These are phyloP conservation scores for Heliconius hewitsoni DNA, from an alignment of 1,140 invertebrate species.

Conservation along the genomic window DNA sequence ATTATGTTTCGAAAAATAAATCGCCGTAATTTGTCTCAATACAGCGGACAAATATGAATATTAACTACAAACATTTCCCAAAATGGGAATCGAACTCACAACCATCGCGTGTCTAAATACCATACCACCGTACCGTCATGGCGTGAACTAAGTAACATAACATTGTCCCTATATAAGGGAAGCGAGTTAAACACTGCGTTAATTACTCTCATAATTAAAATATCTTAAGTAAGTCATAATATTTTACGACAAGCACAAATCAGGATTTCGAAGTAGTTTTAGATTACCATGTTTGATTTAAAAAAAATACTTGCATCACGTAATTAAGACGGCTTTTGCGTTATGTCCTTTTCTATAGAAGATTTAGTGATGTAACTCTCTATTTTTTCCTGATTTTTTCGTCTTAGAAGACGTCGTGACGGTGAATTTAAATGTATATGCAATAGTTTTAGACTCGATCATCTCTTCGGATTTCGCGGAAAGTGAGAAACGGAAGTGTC, in stretches of 20 bases:
- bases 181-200: background rate
- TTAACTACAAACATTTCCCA: background rate
- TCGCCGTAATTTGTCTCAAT: too few relatives aligned
- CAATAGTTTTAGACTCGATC: too few relatives aligned
- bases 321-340: background rate
- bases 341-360: background rate
- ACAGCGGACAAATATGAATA: too few relatives aligned
- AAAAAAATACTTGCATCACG: background rate
- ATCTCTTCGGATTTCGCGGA: too few relatives aligned
- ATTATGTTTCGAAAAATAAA: too few relatives aligned
- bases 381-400: background rate
- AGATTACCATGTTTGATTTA: conserved; percentile 12
- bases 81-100: background rate
- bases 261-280: background rate
- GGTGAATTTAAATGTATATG: background rate
- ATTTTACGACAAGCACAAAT: conserved; percentile 15
- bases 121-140: background rate
- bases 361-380: conserved; percentile 6
- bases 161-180: background rate
- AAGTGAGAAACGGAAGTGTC: too few relatives aligned
- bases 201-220: conserved; percentile 9
- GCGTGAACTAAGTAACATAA: background rate
- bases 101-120: background rate
- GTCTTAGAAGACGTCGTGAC: background rate
- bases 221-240: conserved; percentile 14